These are phyloP conservation scores for Camelus dromedarius DNA, from an alignment of 2,113 vertebrate species.

Conservation along the genomic window DNA sequence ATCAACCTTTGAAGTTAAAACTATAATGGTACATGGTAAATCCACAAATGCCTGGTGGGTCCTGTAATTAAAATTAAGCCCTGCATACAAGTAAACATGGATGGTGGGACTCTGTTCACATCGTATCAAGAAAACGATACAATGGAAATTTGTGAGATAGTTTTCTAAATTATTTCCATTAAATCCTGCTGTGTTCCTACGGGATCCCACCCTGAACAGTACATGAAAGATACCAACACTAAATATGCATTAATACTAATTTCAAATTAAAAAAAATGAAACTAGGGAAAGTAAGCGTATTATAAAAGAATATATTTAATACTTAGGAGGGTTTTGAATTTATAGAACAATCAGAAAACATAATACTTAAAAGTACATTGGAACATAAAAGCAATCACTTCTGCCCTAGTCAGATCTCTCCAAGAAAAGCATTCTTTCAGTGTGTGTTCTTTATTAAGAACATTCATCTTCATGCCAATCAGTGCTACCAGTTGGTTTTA, in stretches of 20 bases:
- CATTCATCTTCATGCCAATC: constrained; percentile 46
- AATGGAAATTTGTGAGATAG: not conserved
- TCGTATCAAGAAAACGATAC: not conserved
- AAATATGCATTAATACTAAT: not conserved
- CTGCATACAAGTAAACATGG: not conserved
- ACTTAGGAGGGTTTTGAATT: not conserved
- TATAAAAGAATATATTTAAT: not conserved
- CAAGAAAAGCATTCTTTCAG: not conserved
- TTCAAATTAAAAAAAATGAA: not conserved
- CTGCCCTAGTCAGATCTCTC: not conserved
- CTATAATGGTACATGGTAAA: not conserved
- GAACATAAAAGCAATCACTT: constrained; percentile 16
- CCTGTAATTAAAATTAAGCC: not conserved
- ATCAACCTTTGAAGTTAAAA: not conserved
- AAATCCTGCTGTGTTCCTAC: not conserved
- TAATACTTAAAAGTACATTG: constrained; percentile 36
- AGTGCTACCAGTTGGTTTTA: constrained; percentile 22
- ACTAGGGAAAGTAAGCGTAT: not conserved
- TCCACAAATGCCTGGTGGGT: not conserved
- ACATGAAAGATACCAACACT: not conserved
- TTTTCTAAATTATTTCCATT: not conserved
- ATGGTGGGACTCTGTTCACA: not conserved
- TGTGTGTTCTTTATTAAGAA: constrained; percentile 1
- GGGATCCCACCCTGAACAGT: not conserved
- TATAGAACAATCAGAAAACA: constrained; percentile 15